A percentile compares a stretch with the other conserved stretches of the same genome.
phyloP scores from a whole-genome alignment of 2,797 vertebrate species.

The Microchirus variegatus region DNA sequence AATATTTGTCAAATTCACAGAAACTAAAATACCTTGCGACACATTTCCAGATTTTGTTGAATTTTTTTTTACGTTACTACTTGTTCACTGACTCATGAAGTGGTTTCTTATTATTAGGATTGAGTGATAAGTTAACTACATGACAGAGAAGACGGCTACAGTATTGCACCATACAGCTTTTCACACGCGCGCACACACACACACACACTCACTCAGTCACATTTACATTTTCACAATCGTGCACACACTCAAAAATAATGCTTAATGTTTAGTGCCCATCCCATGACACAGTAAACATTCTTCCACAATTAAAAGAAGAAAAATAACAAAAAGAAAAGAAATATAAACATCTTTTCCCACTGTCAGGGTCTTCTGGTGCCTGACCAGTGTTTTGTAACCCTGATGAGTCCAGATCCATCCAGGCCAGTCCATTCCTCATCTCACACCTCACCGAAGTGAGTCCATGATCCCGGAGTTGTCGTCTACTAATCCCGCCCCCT shows the following conservation, averaged over 20 bases:
- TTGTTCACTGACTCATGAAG: slow-evolving; percentile 61
- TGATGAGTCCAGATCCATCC: slow-evolving; percentile 66
- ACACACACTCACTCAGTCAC: slow-evolving; percentile 14
- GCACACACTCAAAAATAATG: slow-evolving; percentile 47
- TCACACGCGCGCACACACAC: slow-evolving; percentile 30
- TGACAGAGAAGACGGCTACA: slow-evolving; percentile 63
- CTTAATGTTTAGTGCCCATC: slow-evolving; percentile 64
- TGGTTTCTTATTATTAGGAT: slow-evolving; percentile 63
- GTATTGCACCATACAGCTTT: slow-evolving; percentile 70
- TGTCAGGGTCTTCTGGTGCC: slow-evolving; percentile 51
- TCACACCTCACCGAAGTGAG: slow-evolving; percentile 61
- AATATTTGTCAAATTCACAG: slow-evolving; percentile 8
- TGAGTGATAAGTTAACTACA: slow-evolving; percentile 71
- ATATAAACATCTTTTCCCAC: slow-evolving; percentile 75
- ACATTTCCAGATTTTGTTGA: slow-evolving; percentile 19
- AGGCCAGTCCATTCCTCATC: slow-evolving; percentile 58
- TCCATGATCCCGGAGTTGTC: slow-evolving; percentile 48
- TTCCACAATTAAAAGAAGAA: slow-evolving; percentile 49
- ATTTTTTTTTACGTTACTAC: slow-evolving; percentile 5
- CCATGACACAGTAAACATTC: slow-evolving; percentile 70
- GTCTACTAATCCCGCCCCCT: slow-evolving; percentile 8
- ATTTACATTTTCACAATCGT: slow-evolving; percentile 50
- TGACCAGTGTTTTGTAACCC: slow-evolving; percentile 64
- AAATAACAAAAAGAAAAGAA: slow-evolving; percentile 45
- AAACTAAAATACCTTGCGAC: slow-evolving; percentile 33